Evolutionary conservation across 2,888 invertebrate genomes (phyloP).

Genomic region (Myopa tessellatipennis): DNA sequence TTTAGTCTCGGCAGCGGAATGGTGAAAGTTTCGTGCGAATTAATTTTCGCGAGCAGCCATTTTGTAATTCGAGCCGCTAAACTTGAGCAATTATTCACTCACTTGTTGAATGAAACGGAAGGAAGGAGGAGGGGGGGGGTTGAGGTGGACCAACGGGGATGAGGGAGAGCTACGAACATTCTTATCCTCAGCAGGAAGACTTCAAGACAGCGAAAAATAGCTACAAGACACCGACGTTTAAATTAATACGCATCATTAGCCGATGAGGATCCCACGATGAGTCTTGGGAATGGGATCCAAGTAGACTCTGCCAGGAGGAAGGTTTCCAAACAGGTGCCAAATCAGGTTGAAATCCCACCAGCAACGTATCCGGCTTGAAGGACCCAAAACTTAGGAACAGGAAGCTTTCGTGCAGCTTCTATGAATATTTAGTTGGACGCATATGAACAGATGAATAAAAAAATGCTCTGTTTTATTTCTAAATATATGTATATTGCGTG

Average conservation of each 20-base stretch:
- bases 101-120: not conserved
- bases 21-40: not conserved
- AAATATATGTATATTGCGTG: no score
- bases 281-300: not conserved
- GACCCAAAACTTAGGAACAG: not conserved
- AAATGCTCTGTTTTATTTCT: no score
- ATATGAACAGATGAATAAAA: no score
- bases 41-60: not conserved
- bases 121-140: not conserved
- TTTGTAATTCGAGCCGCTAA: not conserved
- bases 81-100: slow-evolving; percentile 8
- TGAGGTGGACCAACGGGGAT: not conserved
- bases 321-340: not conserved
- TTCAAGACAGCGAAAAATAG: not conserved
- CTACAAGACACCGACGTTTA: not conserved
- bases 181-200: not conserved
- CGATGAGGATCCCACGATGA: not conserved
- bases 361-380: not conserved
- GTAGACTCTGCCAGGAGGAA: not conserved
- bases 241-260: not conserved
- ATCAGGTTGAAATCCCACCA: not conserved
- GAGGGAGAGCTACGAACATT: no score
- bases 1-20: not conserved
- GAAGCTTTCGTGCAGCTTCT: not conserved
- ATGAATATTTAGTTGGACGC: no score